Evolutionary conservation across 2,797 vertebrate genomes (phyloP).

Genomic region (Chiropotes sagulatus): DNA sequence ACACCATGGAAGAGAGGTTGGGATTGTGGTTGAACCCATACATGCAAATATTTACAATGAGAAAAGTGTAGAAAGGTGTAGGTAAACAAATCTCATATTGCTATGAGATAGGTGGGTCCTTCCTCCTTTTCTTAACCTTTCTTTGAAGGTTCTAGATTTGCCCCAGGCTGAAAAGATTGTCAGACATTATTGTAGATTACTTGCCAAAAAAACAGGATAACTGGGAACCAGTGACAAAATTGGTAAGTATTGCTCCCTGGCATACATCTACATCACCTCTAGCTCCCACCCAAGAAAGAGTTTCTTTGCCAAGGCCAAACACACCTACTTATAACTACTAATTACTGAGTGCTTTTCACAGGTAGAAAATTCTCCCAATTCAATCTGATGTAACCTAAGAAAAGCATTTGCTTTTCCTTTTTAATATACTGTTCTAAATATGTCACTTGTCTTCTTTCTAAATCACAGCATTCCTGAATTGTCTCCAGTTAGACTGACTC

Average conservation of each 20-base stretch:
- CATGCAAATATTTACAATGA: neutral
- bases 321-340: too few relatives aligned
- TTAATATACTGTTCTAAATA: neutral
- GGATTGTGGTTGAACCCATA: neutral
- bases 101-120: neutral
- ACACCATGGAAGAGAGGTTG: neutral
- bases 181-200: neutral
- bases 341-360: neutral
- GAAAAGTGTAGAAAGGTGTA: neutral
- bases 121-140: neutral
- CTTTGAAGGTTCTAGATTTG: neutral
- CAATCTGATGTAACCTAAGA: neutral
- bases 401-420: neutral
- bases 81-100: neutral
- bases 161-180: neutral
- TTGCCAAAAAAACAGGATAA: neutral
- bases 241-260: neutral
- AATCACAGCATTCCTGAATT: neutral
- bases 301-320: neutral
- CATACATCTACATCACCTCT: rapidly evolving
- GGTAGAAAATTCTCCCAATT: neutral
- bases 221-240: neutral
- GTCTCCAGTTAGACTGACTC: neutral
- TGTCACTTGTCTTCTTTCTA: neutral
- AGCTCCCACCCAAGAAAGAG: rapidly evolving